phyloP scores from a whole-genome alignment of 2,113 vertebrate species.

The Herpailurus yagouaroundi region DNA sequence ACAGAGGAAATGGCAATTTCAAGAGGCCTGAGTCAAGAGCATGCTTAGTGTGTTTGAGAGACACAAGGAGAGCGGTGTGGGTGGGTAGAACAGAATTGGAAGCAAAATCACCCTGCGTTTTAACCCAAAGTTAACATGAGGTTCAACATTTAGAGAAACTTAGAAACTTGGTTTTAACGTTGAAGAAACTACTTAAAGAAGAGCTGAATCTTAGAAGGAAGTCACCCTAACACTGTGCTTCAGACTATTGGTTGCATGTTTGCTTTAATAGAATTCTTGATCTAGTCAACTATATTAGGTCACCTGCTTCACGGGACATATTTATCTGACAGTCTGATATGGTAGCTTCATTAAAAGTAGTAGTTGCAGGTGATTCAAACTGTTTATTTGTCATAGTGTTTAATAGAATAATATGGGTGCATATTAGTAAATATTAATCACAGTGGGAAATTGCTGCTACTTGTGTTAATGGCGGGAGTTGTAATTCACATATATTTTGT shows the following conservation, averaged over 20 bases:
- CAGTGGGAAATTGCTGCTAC: neutral
- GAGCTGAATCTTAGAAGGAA: neutral
- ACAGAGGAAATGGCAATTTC: neutral
- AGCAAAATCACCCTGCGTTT: neutral
- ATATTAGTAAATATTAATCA: neutral
- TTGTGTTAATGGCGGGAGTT: neutral
- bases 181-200: neutral
- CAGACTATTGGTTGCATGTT: neutral
- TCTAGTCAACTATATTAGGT: neutral
- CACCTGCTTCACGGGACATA: neutral
- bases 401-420: neutral
- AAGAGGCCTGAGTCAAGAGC: neutral
- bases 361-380: neutral
- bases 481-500: neutral
- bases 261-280: neutral
- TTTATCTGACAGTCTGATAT: neutral
- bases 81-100: neutral
- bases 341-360: neutral
- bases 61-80: neutral
- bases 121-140: neutral
- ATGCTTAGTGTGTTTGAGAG: neutral
- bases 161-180: neutral
- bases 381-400: neutral
- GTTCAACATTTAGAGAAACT: neutral
- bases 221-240: neutral